Evolutionary conservation across 2,797 vertebrate genomes (phyloP).

Genomic region (Danio aesculapii): DNA sequence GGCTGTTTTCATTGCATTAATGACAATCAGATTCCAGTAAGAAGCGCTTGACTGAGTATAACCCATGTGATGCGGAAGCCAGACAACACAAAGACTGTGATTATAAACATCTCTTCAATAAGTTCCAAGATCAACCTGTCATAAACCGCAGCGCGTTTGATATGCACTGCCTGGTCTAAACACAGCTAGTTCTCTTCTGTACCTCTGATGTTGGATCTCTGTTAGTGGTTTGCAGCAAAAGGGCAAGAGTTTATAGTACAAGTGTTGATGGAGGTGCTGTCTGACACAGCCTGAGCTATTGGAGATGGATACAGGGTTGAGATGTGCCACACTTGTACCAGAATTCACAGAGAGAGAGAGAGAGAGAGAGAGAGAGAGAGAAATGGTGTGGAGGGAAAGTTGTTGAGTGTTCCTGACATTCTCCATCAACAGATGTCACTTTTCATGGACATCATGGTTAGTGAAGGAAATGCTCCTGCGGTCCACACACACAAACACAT

Average conservation of each 20-base stretch:
- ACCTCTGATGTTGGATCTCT: constrained; percentile 27
- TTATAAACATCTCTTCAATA: constrained; percentile 19
- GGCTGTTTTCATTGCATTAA: constrained; percentile 24
- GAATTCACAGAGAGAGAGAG: neutral
- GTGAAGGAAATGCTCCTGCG: constrained; percentile 36
- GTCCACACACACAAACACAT: neutral
- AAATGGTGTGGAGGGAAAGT: constrained; percentile 1
- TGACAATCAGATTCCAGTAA: constrained; percentile 13
- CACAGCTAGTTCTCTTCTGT: neutral
- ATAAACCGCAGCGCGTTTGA: neutral
- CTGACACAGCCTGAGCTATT: neutral
- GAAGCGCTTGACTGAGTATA: constrained; percentile 23
- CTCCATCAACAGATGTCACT: constrained; percentile 55
- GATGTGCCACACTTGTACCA: neutral
- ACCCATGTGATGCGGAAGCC: constrained; percentile 1
- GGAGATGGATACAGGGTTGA: constrained; percentile 1
- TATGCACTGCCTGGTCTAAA: constrained; percentile 8
- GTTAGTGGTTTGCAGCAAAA: constrained; percentile 8
- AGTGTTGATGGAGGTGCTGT: constrained; percentile 16
- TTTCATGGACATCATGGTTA: constrained; percentile 52
- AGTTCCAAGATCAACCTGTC: constrained; percentile 17
- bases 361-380: neutral
- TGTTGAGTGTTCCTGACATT: constrained; percentile 37
- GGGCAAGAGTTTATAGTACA: constrained; percentile 26
- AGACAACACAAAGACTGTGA: constrained; percentile 28